A percentile compares a stretch with the other conserved stretches of the same genome.
Conservation (phyloP, 2,888 invertebrate genomes). For the Spatulosminthurus flaviceps region DNA sequence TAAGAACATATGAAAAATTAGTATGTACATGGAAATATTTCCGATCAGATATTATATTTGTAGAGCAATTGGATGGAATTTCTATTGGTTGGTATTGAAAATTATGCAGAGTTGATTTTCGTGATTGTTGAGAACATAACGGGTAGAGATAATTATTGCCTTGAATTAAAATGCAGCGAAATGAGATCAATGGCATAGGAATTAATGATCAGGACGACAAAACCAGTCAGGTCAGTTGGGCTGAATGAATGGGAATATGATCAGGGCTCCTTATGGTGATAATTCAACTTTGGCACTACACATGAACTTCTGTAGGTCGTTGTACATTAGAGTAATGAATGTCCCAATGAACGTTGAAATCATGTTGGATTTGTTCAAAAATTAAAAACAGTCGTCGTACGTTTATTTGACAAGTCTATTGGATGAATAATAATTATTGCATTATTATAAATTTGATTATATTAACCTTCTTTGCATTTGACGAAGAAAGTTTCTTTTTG, state of each 20-base stretch:
- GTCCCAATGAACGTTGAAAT: background rate
- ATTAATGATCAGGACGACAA: background rate
- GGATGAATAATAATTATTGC: constrained; percentile 24
- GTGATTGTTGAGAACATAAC: background rate
- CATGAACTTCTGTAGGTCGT: too few species aligned
- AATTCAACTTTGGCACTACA: background rate
- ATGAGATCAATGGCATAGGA: constrained; percentile 22
- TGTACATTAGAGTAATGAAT: constrained; percentile 2
- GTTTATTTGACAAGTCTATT: constrained; percentile 37
- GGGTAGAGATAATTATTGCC: background rate
- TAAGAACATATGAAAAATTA: too few species aligned
- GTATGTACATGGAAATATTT: background rate
- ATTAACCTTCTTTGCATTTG: background rate
- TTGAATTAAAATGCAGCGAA: constrained; percentile 5
- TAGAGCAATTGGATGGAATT: background rate
- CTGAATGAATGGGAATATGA: background rate
- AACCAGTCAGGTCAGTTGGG: constrained; percentile 7
- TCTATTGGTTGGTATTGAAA: constrained; percentile 18
- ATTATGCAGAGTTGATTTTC: constrained; percentile 3
- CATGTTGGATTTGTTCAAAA: constrained; percentile 18
- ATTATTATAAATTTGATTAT: constrained; percentile 24
- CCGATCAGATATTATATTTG: constrained; percentile 1
- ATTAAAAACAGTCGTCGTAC: constrained; percentile 39
- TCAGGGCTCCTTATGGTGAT: background rate
- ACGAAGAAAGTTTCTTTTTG: background rate